Percentiles rank a stretch among this genome's conserved stretches.
phyloP scores from a whole-genome alignment of 2,113 vertebrate species.

The Spheniscus mendiculus region DNA sequence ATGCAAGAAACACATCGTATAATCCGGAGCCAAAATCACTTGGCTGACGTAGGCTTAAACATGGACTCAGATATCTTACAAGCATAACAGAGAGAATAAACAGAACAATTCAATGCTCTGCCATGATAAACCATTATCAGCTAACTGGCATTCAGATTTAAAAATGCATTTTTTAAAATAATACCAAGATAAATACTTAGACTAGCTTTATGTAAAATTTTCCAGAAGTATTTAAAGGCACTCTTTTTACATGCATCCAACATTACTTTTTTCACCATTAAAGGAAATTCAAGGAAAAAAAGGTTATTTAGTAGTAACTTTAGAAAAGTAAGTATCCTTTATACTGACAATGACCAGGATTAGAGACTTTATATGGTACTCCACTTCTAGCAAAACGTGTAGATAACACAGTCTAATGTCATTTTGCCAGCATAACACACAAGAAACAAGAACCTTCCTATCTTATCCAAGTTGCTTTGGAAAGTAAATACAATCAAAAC shows the following conservation, averaged over 20 bases:
- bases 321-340: background rate
- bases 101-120: background rate
- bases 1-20: fast-evolving
- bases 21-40: background rate
- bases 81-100: background rate
- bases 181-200: background rate
- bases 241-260: background rate
- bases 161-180: background rate
- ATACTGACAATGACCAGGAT: background rate
- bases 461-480: background rate
- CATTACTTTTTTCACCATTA: background rate
- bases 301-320: background rate
- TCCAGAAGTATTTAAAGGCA: background rate
- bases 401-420: no score
- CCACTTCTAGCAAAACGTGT: background rate
- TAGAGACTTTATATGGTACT: background rate
- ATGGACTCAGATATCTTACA: background rate
- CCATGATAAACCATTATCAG: background rate
- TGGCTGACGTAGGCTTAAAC: background rate
- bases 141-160: background rate
- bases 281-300: background rate
- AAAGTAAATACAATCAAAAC: background rate
- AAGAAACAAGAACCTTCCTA: background rate
- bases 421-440: no score
- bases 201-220: background rate